A percentile compares a stretch with the other conserved stretches of the same genome.
Evolutionary conservation across 2,888 invertebrate species (phyloP).

Genomic region (Hyposoter dolosus): DNA sequence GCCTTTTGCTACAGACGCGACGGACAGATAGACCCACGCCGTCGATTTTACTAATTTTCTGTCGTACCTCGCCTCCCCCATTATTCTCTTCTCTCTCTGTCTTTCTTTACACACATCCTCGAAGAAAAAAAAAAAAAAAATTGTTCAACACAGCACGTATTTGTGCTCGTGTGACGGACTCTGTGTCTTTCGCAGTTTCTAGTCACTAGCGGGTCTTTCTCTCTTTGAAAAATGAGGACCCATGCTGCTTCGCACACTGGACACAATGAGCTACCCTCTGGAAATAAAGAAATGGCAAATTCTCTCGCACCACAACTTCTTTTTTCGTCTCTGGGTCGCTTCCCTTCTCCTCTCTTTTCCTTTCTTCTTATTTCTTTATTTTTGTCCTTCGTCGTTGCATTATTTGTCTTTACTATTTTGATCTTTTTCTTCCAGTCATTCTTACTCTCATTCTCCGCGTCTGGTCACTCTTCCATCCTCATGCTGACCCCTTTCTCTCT

Average conservation of each 20-base stretch:
- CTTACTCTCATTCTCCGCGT: slow-evolving; percentile 57
- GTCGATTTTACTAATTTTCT: slow-evolving; percentile 84
- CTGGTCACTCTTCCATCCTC: slow-evolving; percentile 56
- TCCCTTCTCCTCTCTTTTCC: background rate
- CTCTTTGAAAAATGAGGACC: slow-evolving; percentile 58
- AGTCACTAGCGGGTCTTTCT: slow-evolving; percentile 53
- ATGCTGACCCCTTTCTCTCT: slow-evolving; percentile 55
- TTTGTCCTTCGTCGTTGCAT: slow-evolving; percentile 63
- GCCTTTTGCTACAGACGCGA: slow-evolving; percentile 74
- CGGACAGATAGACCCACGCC: slow-evolving; percentile 81
- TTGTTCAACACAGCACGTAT: slow-evolving; percentile 24
- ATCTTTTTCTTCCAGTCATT: slow-evolving; percentile 45
- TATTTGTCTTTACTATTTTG: slow-evolving; percentile 64
- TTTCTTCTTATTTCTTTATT: slow-evolving; percentile 28
- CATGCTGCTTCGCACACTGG: slow-evolving; percentile 65
- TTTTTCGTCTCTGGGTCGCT: slow-evolving; percentile 20
- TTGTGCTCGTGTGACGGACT: slow-evolving; percentile 20
- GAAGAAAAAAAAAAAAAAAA: background rate
- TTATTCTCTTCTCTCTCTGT: background rate
- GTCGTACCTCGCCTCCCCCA: slow-evolving; percentile 70
- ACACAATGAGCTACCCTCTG: slow-evolving; percentile 68
- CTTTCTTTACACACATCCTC: background rate
- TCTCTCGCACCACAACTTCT: slow-evolving; percentile 50
- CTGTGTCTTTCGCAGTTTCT: slow-evolving; percentile 39
- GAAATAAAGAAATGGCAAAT: slow-evolving; percentile 72